These are phyloP conservation scores for Decapterus maruadsi DNA, from an alignment of 2,797 vertebrate species.

Conservation along the genomic window DNA sequence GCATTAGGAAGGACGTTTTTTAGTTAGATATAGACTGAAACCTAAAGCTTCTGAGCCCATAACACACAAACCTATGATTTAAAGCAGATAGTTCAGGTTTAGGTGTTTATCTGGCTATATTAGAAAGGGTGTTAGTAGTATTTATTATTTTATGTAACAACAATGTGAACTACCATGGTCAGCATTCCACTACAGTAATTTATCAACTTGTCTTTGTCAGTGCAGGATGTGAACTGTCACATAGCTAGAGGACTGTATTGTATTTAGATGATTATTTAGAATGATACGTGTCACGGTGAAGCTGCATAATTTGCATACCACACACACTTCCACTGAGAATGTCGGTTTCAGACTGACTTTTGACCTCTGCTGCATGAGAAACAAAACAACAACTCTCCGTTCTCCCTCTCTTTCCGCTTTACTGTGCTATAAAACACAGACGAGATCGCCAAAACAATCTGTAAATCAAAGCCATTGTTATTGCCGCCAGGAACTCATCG, in stretches of 20 bases:
- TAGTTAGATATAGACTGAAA: not conserved
- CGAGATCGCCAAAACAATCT: conserved; percentile 53
- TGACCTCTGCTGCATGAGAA: conserved; percentile 52
- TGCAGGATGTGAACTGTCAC: not conserved
- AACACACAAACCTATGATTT: not conserved
- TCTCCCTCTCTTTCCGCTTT: conserved; percentile 38
- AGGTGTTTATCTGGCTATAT: not conserved
- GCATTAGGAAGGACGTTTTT: not conserved
- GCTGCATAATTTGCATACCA: conserved; percentile 40
- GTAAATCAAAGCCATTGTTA: conserved; percentile 60
- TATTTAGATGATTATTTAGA: not conserved
- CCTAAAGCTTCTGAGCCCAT: not conserved
- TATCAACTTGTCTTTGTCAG: not conserved
- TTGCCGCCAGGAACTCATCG: conserved; percentile 50
- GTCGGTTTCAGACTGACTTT: conserved; percentile 42
- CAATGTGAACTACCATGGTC: not conserved
- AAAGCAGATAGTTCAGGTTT: not conserved
- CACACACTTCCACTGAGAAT: conserved; percentile 11
- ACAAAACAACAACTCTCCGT: conserved; percentile 37
- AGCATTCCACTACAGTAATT: not conserved
- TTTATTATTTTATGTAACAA: not conserved
- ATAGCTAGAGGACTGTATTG: not conserved
- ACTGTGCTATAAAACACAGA: conserved; percentile 35
- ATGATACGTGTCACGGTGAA: conserved; percentile 2
- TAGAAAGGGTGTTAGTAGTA: not conserved